These are phyloP conservation scores for Leptodactylus fallax DNA, from an alignment of 2,797 vertebrate species.

Conservation along the genomic window DNA sequence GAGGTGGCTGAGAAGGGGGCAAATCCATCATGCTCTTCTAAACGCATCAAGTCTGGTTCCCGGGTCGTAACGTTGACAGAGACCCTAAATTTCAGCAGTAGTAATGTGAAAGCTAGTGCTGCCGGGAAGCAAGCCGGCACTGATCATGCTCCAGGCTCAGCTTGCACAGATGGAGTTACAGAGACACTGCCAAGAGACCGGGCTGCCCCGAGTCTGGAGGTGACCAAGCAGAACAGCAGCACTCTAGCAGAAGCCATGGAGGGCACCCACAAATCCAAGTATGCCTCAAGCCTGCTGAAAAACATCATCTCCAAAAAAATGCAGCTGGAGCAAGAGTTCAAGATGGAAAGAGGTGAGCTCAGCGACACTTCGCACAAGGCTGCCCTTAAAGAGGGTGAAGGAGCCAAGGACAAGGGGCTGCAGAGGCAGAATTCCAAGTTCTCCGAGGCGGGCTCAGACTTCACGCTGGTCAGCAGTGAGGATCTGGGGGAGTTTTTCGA, in stretches of 20 bases:
- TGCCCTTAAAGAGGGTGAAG: slow-evolving; percentile 71
- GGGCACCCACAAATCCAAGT: slow-evolving; percentile 85
- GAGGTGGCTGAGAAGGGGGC: slow-evolving; percentile 78
- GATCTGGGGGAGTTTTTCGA: slow-evolving; percentile 75
- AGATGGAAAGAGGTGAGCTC: slow-evolving; percentile 90
- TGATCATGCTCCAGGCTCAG: slow-evolving; percentile 72
- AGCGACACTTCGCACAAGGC: slow-evolving; percentile 74
- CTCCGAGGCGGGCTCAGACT: slow-evolving; percentile 85
- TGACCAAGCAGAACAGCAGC: slow-evolving; percentile 66
- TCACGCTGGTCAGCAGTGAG: slow-evolving; percentile 76
- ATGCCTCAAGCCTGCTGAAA: slow-evolving; percentile 92
- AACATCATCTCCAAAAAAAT: slow-evolving; percentile 98
- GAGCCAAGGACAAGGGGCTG: slow-evolving; percentile 73
- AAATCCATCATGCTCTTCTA: slow-evolving; percentile 70
- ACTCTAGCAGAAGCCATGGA: slow-evolving; percentile 70
- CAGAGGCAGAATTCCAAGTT: slow-evolving; percentile 82
- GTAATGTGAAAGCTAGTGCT: slow-evolving; percentile 74
- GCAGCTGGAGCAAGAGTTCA: slow-evolving; percentile 92
- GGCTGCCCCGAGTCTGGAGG: slow-evolving; percentile 66
- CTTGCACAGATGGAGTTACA: slow-evolving; percentile 75
- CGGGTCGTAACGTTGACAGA: slow-evolving; percentile 86
- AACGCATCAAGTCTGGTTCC: slow-evolving; percentile 74
- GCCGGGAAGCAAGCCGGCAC: slow-evolving; percentile 66
- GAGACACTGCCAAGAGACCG: slow-evolving; percentile 72
- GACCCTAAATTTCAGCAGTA: slow-evolving; percentile 81